phyloP scores from a whole-genome alignment of 2,113 vertebrate genomes.

The Oenanthe oenanthe region DNA sequence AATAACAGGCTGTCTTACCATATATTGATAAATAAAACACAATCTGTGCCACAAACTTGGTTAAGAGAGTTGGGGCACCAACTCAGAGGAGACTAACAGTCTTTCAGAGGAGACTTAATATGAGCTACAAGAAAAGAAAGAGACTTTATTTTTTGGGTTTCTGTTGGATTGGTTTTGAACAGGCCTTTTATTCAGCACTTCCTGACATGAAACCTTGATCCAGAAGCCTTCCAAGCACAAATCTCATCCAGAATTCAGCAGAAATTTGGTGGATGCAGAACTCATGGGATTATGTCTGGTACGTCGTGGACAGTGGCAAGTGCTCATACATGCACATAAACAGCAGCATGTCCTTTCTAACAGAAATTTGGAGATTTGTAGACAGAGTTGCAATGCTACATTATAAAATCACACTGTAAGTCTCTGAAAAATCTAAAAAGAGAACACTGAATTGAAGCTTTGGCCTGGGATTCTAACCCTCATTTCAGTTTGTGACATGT shows the following conservation, averaged over 20 bases:
- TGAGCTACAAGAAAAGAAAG: neutral
- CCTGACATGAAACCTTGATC: neutral
- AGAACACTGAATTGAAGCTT: neutral
- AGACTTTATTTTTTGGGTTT: neutral
- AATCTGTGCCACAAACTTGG: neutral
- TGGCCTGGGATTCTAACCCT: neutral
- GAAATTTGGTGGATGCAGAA: neutral
- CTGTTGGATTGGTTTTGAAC: neutral
- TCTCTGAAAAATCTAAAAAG: neutral
- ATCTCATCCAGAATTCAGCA: neutral
- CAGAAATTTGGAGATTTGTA: neutral
- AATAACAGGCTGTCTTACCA: neutral
- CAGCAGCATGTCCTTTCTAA: neutral
- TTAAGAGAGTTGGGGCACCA: neutral
- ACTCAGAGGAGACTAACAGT: neutral
- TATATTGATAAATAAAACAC: neutral
- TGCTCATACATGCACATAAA: neutral
- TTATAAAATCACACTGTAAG: neutral
- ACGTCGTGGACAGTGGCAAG: rapidly evolving
- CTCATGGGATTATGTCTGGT: rapidly evolving
- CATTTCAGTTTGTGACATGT: neutral
- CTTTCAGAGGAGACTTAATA: neutral
- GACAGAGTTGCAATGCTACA: neutral
- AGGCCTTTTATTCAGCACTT: neutral
- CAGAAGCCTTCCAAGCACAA: neutral